Conservation (phyloP, 2,888 invertebrate genomes). For the Eulithis testata region DNA sequence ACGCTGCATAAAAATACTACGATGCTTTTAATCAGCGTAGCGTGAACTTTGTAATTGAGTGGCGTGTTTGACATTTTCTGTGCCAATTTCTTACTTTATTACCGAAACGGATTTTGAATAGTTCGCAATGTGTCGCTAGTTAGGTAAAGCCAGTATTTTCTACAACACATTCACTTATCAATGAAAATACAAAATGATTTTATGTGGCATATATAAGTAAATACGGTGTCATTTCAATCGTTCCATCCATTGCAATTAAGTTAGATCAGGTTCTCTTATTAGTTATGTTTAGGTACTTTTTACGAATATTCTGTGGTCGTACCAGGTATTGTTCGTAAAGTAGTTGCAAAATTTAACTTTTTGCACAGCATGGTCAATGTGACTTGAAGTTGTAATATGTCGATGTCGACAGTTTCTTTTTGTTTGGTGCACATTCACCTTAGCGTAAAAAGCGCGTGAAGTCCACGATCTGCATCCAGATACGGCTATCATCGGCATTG, state of each 20-base stretch:
- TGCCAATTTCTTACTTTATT: constrained; percentile 26
- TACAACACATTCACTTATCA: too few relatives aligned
- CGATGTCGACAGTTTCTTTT: constrained; percentile 2
- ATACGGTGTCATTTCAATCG: not conserved
- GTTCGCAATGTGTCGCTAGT: not conserved
- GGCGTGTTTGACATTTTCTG: constrained; percentile 29
- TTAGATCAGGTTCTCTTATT: not conserved
- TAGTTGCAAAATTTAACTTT: too few relatives aligned
- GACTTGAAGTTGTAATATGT: not conserved
- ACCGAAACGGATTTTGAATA: constrained; percentile 13
- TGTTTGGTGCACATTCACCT: not conserved
- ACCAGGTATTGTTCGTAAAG: too few relatives aligned
- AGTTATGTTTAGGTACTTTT: too few relatives aligned
- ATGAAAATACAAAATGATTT: too few relatives aligned
- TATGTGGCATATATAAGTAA: too few relatives aligned
- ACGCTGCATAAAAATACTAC: not conserved
- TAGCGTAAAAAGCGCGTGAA: constrained; percentile 9
- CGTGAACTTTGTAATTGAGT: constrained; percentile 27
- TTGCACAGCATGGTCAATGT: not conserved
- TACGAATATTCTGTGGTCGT: too few relatives aligned
- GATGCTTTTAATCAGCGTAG: constrained; percentile 10
- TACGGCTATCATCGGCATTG: constrained; percentile 26
- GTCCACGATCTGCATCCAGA: constrained; percentile 11
- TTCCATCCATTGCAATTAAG: not conserved
- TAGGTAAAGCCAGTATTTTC: too few relatives aligned